phyloP scores from a whole-genome alignment of 92 coral and sea anemone genomes.

The Umimayanthus kanabou region DNA sequence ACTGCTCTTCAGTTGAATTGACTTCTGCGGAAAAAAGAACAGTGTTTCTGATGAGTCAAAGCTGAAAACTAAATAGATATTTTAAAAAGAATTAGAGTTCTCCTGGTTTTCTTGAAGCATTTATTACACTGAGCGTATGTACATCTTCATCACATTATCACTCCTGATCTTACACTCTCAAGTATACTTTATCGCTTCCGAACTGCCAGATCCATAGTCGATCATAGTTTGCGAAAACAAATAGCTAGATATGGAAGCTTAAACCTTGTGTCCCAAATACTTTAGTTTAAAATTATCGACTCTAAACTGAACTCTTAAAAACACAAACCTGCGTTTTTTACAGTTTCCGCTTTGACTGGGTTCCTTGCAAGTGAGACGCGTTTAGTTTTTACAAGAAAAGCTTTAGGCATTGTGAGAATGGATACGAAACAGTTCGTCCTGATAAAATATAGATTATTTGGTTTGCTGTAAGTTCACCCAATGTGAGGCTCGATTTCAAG shows the following conservation, averaged over 20 bases:
- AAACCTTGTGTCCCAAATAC: not conserved
- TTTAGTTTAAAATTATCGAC: not conserved
- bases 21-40: conserved; percentile 2
- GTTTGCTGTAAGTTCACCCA: not conserved
- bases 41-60: not conserved
- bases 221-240: not conserved
- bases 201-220: not conserved
- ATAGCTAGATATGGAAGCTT: not conserved
- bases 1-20: not conserved
- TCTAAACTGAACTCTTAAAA: not conserved
- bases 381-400: conserved; percentile 67
- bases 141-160: not conserved
- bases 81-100: not conserved
- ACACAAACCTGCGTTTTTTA: conserved; percentile 31
- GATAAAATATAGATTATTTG: not conserved
- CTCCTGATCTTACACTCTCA: not conserved
- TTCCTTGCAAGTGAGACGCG: conserved; percentile 44
- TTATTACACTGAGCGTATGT: not conserved
- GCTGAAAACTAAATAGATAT: not conserved
- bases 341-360: conserved; percentile 9
- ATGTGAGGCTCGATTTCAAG: not conserved
- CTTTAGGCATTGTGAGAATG: conserved; percentile 60
- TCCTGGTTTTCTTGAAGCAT: not conserved
- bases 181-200: not conserved
- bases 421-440: not conserved